Evolutionary conservation across 2,797 vertebrate species (phyloP), one percentile per base, ranked within the genome.

Genomic region (Vespertilio murinus): DNA sequence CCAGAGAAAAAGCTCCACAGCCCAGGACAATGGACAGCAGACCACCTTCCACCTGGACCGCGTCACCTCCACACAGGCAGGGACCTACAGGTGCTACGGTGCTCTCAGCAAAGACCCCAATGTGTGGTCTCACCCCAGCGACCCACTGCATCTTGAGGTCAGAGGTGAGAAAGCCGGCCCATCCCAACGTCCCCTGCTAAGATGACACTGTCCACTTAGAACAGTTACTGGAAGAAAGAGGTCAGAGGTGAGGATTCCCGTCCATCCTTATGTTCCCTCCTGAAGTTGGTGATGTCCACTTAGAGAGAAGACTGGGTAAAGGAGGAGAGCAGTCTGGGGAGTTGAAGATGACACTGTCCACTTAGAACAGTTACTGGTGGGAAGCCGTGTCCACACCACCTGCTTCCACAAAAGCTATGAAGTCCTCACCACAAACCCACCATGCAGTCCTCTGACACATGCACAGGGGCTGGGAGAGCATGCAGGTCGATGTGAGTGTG

Each of bases 11-110:
- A 73, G 7, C 5, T 25, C n/a, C 20, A 1, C 1, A 0, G 0
- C 2, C 4, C 38, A 47, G 9, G 5, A 4, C 4, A 0, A 1
- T 1, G 11, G 2, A 0, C 0, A 0, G 6, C 75, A 59, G 47
- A 4, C 67, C 16, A 2, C 10, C 64, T 86, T 81, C 59, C n/a
- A 17, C 28, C 1, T 56, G 45, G 11, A 23, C 5, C 38, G 1
- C 0, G 40, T 33, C 17, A n/a, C 47, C 20, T 4, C 25, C 45
- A 17, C 69, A 47, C 22, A 80, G 30, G 5, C 40, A 0, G 56
- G 16, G 11, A 28, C 67, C 28, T 81, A 87, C 25, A 73, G 81
- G 18, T 86, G 88, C 67, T 74, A 12, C 0, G 13, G 81, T 47
- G 47, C 0, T 75, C 49, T 91, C 1, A 0, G 45, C 45, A 11